A percentile compares a stretch with the other conserved stretches of the same genome.
These are phyloP conservation scores for Cataglyphis cursor DNA, from an alignment of 2,888 invertebrate genomes.

Conservation along the genomic window DNA sequence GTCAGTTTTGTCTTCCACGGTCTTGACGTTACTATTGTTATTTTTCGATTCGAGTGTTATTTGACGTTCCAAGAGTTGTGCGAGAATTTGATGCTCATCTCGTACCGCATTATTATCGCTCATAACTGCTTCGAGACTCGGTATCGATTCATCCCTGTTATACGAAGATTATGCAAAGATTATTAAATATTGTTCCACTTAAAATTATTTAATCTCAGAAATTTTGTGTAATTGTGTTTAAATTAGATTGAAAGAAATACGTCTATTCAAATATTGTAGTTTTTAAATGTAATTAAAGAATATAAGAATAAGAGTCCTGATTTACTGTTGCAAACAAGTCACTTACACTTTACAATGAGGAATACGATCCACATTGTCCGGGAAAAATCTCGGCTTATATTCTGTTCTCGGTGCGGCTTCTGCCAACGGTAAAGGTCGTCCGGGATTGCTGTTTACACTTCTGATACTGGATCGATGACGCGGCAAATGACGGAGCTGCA, in stretches of 20 bases:
- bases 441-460: conserved; percentile 89
- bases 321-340: conserved; percentile 10
- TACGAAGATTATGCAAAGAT: not conserved
- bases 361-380: conserved; percentile 93
- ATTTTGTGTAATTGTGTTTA: not conserved
- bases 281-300: conserved; percentile 12
- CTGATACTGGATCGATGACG: conserved; percentile 92
- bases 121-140: conserved; percentile 93
- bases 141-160: conserved; percentile 95
- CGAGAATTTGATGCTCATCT: conserved; percentile 90
- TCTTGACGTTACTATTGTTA: conserved; percentile 84
- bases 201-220: not conserved
- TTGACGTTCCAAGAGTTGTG: conserved; percentile 92
- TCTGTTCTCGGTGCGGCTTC: conserved; percentile 91
- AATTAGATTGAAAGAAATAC: not conserved
- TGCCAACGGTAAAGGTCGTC: conserved; percentile 92
- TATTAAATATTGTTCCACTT: conserved; percentile 4
- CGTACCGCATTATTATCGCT: conserved; percentile 87
- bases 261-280: not conserved
- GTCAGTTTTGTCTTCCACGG: conserved; percentile 88
- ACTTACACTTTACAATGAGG: conserved; percentile 94
- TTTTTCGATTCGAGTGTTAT: conserved; percentile 87
- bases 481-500: conserved; percentile 95
- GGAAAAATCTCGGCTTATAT: conserved; percentile 92
- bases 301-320: not conserved